Base-by-base conservation (phyloP, 2,888 invertebrate genomes). In the Entomobrya proxima region DNA sequence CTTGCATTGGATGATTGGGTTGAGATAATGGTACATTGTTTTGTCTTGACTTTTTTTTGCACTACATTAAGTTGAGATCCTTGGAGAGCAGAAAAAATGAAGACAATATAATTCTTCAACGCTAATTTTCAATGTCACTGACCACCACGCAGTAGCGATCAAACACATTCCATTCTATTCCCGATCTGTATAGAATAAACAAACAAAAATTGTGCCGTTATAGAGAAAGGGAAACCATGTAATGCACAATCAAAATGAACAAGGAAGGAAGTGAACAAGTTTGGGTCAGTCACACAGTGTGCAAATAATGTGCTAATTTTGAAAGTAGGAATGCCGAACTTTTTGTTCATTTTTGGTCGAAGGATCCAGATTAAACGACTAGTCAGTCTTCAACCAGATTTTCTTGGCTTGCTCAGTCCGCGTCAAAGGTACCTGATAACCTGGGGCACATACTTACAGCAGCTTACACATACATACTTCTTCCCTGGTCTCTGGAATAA, bases 41-140 rank as follows among this genome's bases (percentile, higher is more conserved):
- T 55, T n/a, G 24, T 24, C 13, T 55, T 55, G 21, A 55, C 24
- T 44, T 24, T 27, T 11, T 15, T 13, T 44, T 15, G 61, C 4
- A 35, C 27, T 35, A 64, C 18, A n/a, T 35, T 27, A 15, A 69
- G 32, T 44, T 6, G 44, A 11, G 35, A 1, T 35, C 35, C 61
- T 69, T 44, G 44, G 24, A 40, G 40, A 24, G 15, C n/a, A 21
- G 30, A 24, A 2, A 40, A 44, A 15, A 11, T 11, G 9, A 40
- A 15, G 44, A 11, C 7, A 15, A 69, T 1, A 69, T 40, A 27
- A 11, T 44, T 69, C 13, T 4, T 69, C 18, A 18, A 37, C 44
- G 69, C 27, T 69, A n/a, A 64, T 32, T 76, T 76, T 55, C 76
- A 76, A 76, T 76, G 76, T 55, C 76, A 76, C 37, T 21, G 55